Evolutionary conservation across 2,888 invertebrate species (phyloP).

Genomic region (Craniophora ligustri): DNA sequence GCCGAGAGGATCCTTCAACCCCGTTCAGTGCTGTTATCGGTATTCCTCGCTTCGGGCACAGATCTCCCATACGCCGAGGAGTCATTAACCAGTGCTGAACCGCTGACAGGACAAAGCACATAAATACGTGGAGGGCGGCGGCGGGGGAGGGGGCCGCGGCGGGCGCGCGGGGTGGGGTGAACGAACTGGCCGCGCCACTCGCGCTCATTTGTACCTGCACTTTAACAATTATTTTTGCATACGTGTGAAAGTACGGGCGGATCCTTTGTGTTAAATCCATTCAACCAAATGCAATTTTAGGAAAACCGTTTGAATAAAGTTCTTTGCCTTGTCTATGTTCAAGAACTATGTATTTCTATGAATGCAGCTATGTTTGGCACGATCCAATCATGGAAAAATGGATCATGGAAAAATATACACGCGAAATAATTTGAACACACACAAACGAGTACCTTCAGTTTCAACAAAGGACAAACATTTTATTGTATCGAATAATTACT

Average conservation of each 20-base stretch:
- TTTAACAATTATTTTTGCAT: slow-evolving; percentile 32
- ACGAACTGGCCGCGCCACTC: slow-evolving; percentile 35
- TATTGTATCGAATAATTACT: no score
- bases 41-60: not conserved
- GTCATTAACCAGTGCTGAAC: slow-evolving; percentile 49
- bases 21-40: slow-evolving; percentile 12
- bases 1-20: slow-evolving; percentile 22
- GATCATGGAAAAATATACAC: no score
- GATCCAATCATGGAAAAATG: no score
- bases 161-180: slow-evolving; percentile 44
- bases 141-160: slow-evolving; percentile 30
- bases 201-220: slow-evolving; percentile 32
- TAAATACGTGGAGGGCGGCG: slow-evolving; percentile 28
- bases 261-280: not conserved
- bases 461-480: no score
- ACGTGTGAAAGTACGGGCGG: slow-evolving; percentile 1
- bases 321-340: not conserved
- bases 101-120: slow-evolving; percentile 59
- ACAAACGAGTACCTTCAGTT: no score
- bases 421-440: no score
- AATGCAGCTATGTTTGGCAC: no score
- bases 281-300: not conserved
- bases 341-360: not conserved
- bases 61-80: slow-evolving; percentile 9
- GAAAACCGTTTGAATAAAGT: not conserved